Evolutionary conservation across 2,888 invertebrate genomes (phyloP), one percentile per base, ranked within the genome.

Genomic region (Pseudoips prasinana): DNA sequence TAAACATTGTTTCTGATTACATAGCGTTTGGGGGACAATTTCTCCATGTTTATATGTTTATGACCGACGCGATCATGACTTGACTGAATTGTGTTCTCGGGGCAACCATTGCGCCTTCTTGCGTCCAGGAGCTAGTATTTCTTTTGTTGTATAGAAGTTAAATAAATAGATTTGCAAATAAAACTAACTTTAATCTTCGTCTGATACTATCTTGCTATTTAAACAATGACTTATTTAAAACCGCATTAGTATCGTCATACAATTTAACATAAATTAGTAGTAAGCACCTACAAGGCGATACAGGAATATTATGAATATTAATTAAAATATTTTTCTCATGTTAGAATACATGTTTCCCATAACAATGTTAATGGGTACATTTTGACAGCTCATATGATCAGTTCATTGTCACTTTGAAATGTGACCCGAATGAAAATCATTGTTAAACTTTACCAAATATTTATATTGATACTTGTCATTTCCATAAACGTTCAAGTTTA

Each of bases 321-420:
- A 41, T 42, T 29, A 27, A 22, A 29, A n/a, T 33, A 27, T 32
- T 41, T 41, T 49, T 39, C 41, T 32, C 28, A 27, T 25, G 8
- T 18, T 22, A 18, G 14, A 35, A 39, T 4, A 25, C 37, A 39
- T 37, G 26, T 40, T 35, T 40, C 30, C 41, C 42, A 44, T 50
- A 40, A 39, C 38, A 42, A 50, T 43, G 40, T 40, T 45, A 48
- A 52, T 52, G 35, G 31, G 28, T 39, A 33, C 54, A 49, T 31
- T 50, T 50, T 54, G 55, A 54, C 46, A 57, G 41, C 27, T 29
- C n/a, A n/a, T 38, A 46, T 50, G 36, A 53, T 44, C 39, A 22
- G 46, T 49, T 53, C 54, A 57, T 57, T 53, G 52, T 52, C 45
- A 45, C 35, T 36, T 42, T 36, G 39, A 45, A 33, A 36, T 52